Base-by-base conservation (phyloP, 37 sponge, comb jelly and placozoan species). In the Halisarca cf. caerulea region DNA sequence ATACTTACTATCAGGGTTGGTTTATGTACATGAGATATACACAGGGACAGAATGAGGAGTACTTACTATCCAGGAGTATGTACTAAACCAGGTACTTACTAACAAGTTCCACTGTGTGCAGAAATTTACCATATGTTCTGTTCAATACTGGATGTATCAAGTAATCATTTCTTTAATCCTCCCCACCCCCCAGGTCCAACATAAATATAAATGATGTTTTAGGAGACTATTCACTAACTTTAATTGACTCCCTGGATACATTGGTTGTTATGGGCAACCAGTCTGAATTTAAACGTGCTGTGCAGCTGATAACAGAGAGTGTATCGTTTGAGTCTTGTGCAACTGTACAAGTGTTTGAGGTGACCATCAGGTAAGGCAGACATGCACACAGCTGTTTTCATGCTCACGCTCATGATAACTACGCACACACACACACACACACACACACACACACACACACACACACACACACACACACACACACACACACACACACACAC, bases 301-400 rank as follows among this genome's bases (percentile, higher is more conserved):
- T 96, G 8, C 74, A 93, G 58, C 66, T 92, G 30, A 81, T 96
- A 3, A 42, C 95, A 39, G 84, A 99, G 44, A 80, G 88, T 11
- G 95, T 96, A 33, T 81, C 89, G 33, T 99, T 99, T 66, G 75
- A 88, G 17, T 84, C 86, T 47, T 93, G 93, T 58, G 71, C 88
- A 0, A 99, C 95, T 53, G 97, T 99, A 8, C 97, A 96, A 84
- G 99, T 99, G 30, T 99, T 99, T 91, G 99, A 99, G 70, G 96
- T 89, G 4, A 95, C 88, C 30, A 99, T 99, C n/a, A 90, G 97
- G 95, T 95, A 69, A 7, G 18, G 33, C 6, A 64, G 66, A 55
- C 58, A 55, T 55, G 15, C 58, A 55, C 15, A 55, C 18, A 30
- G 4, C 9, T 61, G 25, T 61, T 61, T 32, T 32, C 30, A 61